Conservation (phyloP, 2,113 vertebrate species). For the Bambusicola thoracicus region DNA sequence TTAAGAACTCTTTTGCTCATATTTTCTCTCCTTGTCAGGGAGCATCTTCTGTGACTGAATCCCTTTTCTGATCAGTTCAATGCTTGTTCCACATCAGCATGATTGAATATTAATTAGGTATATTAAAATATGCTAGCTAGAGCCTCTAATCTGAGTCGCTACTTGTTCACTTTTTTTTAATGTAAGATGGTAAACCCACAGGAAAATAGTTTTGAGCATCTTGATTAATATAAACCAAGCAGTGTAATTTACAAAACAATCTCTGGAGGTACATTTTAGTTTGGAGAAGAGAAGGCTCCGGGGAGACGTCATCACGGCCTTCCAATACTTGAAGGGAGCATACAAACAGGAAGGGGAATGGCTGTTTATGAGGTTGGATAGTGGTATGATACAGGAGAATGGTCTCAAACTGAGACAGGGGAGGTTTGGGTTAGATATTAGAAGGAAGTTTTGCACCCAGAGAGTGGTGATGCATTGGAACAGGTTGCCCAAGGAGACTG, state of each 20-base stretch:
- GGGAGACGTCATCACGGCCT: too few species aligned
- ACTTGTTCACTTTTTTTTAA: slow-evolving; percentile 58
- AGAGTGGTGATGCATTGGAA: too few species aligned
- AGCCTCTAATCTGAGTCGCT: slow-evolving; percentile 33
- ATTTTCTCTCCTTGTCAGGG: neutral
- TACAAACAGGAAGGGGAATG: too few species aligned
- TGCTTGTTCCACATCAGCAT: neutral
- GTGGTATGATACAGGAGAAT: too few species aligned
- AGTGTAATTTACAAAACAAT: slow-evolving; percentile 72
- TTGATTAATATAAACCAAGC: slow-evolving; percentile 47
- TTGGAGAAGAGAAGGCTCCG: too few species aligned
- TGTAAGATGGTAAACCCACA: slow-evolving; percentile 1
- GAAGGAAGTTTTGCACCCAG: too few species aligned
- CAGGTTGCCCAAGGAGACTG: too few species aligned
- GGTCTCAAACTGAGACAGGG: too few species aligned
- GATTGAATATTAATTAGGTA: slow-evolving; percentile 4
- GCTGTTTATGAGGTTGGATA: too few species aligned
- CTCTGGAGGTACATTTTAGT: slow-evolving; percentile 55
- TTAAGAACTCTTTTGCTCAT: slow-evolving; percentile 13
- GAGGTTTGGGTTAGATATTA: too few species aligned
- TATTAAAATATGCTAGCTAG: slow-evolving; percentile 27
- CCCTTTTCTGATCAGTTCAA: slow-evolving; percentile 11
- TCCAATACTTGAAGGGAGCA: too few species aligned
- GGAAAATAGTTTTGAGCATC: slow-evolving; percentile 49
- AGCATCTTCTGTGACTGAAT: neutral